Base-by-base conservation (phyloP, 2,113 vertebrate species). In the Falcunculus frontatus region DNA sequence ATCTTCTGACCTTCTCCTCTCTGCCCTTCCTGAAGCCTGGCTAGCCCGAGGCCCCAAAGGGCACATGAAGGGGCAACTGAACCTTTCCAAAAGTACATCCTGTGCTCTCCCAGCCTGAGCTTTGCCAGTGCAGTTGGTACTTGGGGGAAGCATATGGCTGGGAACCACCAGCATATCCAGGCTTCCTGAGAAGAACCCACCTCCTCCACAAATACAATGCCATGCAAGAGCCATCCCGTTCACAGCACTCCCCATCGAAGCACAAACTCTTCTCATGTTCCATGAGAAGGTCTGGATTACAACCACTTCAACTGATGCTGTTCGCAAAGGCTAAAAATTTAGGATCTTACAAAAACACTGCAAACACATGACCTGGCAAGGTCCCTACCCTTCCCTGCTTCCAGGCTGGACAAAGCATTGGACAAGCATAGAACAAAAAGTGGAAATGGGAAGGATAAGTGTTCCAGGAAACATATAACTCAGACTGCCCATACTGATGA, bases 1-100 rank as follows among this genome's bases (percentile, higher is more conserved):
- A 95, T 96, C 92, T 95, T 77, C 82, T 90, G 90, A 93, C 90
- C 86, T 92, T 89, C 95, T 90, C 81, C 53, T 94, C 78, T 81
- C 39, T 86, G 85, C 64, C 75, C 88, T 94, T 94, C 83, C 77
- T 91, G 57, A 73, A 86, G 77, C 49, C 47, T 53, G 64, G 29
- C 79, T 77, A 89, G 18, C n/a, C 42, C 3, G 13, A 57, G 47
- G 56, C 55, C 75, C 92, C 84, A 70, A 94, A 91, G 73, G 69
- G 69, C 80, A 78, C 50, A 22, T 0, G 42, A 63, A 87, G 52
- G 25, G 41, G 32, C 49, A 69, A 52, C 49, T 19, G 55, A 91
- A 49, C 23, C 22, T 64, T 94, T 79, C 57, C 84, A 39, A 69
- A 96, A 73, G 52, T 60, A 53, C n/a, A 52, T 39, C 4, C 0